Conservation (phyloP, 2,113 vertebrate species). For the Cynocephalus volans region DNA sequence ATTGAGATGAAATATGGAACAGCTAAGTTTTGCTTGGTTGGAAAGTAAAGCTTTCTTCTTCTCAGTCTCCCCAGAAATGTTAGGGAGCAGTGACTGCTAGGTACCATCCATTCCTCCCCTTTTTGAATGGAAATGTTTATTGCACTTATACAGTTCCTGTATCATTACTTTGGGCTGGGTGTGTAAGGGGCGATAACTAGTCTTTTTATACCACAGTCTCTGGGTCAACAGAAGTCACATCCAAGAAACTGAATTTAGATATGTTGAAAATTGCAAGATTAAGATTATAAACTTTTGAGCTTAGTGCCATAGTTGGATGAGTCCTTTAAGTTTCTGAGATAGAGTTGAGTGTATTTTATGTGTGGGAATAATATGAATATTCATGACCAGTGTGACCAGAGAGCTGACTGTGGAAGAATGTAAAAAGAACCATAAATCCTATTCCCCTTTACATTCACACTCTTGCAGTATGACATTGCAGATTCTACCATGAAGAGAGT, state of each 20-base stretch:
- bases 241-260: background rate
- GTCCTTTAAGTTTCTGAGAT: constrained; percentile 3
- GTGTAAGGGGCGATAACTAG: background rate
- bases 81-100: background rate
- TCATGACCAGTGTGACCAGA: background rate
- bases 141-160: background rate
- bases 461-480: background rate
- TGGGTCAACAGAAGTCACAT: background rate
- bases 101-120: background rate
- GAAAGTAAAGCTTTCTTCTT: background rate
- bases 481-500: background rate
- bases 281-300: background rate
- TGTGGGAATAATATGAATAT: constrained; percentile 5
- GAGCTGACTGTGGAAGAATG: background rate
- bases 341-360: background rate
- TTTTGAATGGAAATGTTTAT: background rate
- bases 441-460: background rate
- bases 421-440: background rate
- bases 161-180: background rate
- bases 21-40: background rate
- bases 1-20: background rate
- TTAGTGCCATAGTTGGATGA: background rate
- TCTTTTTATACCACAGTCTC: background rate
- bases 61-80: background rate
- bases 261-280: constrained; percentile 1